A percentile compares a stretch with the other conserved stretches of the same genome.
Evolutionary conservation across 2,888 invertebrate species (phyloP).

Genomic region (Nesidiocoris tenuis): DNA sequence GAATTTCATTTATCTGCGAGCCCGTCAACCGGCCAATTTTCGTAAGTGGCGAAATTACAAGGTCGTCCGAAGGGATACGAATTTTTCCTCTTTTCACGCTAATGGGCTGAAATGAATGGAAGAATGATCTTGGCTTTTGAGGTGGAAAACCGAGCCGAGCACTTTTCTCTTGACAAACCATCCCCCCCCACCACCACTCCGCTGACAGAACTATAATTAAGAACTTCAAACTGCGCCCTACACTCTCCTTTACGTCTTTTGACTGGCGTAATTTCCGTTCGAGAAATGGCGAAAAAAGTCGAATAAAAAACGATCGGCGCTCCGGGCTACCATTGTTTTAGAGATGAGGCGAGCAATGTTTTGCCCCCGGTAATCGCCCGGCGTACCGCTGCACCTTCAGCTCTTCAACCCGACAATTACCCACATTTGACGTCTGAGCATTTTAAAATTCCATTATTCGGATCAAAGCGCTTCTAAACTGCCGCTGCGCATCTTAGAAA

Average conservation of each 20-base stretch:
- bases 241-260: not conserved
- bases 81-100: not conserved
- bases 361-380: slow-evolving; percentile 14
- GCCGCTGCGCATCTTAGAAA: no score
- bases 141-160: slow-evolving; percentile 12
- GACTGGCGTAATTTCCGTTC: slow-evolving; percentile 10
- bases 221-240: slow-evolving; percentile 9
- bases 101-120: not conserved
- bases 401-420: no score
- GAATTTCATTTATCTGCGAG: no score
- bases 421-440: not conserved
- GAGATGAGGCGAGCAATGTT: slow-evolving; percentile 23
- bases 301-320: slow-evolving; percentile 8
- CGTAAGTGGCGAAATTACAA: not conserved
- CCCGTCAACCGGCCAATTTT: not conserved
- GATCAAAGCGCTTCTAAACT: not conserved
- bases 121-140: not conserved
- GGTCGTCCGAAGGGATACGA: not conserved
- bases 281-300: slow-evolving; percentile 10
- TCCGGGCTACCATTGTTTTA: slow-evolving; percentile 34
- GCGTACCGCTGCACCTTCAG: slow-evolving; percentile 1
- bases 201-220: slow-evolving; percentile 37
- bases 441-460: not conserved
- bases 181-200: not conserved
- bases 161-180: slow-evolving; percentile 25